Conservation (phyloP, 2,797 vertebrate genomes). For the Hoplostethus mediterraneus region DNA sequence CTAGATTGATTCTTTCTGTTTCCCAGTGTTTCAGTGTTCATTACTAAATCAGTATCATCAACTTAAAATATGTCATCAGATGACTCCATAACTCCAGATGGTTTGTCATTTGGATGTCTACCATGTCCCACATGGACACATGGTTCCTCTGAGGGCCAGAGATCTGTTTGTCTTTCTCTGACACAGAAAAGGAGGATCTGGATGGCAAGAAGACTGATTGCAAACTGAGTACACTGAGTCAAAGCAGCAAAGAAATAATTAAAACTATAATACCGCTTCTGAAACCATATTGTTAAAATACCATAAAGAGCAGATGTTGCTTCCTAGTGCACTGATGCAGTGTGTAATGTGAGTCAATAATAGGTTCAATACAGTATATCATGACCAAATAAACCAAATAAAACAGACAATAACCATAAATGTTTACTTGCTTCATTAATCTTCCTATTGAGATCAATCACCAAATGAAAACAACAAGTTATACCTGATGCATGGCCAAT, state of each 20-base stretch:
- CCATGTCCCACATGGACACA: constrained; percentile 80
- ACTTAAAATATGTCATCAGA: constrained; percentile 40
- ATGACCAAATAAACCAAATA: constrained; percentile 19
- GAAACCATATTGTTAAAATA: constrained; percentile 43
- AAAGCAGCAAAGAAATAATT: constrained; percentile 18
- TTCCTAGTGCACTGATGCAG: constrained; percentile 4
- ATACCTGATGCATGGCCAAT: constrained; percentile 19
- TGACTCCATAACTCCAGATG: constrained; percentile 74
- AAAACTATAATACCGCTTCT: constrained; percentile 5
- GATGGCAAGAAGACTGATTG: constrained; percentile 15
- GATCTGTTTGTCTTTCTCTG: constrained; percentile 63
- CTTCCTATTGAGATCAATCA: constrained; percentile 31
- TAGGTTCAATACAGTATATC: constrained; percentile 14
- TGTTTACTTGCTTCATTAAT: constrained; percentile 14
- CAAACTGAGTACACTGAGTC: constrained; percentile 1
- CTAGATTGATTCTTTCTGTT: neutral
- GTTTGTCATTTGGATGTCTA: constrained; percentile 71
- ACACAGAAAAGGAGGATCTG: constrained; percentile 54
- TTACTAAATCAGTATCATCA: constrained; percentile 12
- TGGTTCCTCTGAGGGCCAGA: constrained; percentile 70
- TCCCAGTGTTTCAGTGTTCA: neutral
- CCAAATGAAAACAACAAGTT: constrained; percentile 6
- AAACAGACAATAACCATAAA: constrained; percentile 9
- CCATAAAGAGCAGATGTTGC: constrained; percentile 52
- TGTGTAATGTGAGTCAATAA: neutral